Evolutionary conservation across 2,113 vertebrate species (phyloP).

Genomic region (Microcebus lehilahytsara): DNA sequence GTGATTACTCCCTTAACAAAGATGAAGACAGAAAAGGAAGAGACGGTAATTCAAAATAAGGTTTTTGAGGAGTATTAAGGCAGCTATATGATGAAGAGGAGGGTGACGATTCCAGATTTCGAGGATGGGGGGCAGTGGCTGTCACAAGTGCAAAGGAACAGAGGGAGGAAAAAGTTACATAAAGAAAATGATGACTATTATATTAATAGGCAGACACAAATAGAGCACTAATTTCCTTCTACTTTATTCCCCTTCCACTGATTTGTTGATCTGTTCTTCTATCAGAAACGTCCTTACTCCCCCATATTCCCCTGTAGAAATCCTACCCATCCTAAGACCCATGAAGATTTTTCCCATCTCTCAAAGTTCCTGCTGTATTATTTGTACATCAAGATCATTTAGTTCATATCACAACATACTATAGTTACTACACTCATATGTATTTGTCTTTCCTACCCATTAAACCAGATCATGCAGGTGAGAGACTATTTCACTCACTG

Average conservation of each 20-base stretch:
- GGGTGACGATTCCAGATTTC: neutral
- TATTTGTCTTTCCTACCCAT: neutral
- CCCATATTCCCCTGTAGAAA: neutral
- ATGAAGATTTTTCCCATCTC: neutral
- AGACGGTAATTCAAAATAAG: neutral
- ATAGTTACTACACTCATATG: neutral
- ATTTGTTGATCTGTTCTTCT: neutral
- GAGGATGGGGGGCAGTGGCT: neutral
- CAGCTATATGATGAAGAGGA: constrained; percentile 19
- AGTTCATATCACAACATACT: neutral
- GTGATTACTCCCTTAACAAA: neutral
- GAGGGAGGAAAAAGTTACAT: neutral
- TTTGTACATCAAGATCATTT: neutral
- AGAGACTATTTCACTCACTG: constrained; percentile 10
- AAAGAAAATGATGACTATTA: neutral
- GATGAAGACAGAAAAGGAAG: neutral
- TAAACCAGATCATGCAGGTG: neutral
- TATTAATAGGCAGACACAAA: neutral
- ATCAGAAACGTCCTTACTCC: neutral
- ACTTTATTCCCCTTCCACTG: neutral
- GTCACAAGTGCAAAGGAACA: neutral
- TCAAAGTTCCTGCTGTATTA: neutral
- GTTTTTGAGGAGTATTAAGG: neutral
- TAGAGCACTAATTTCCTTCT: neutral
- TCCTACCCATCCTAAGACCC: neutral